A percentile compares a stretch with the other conserved stretches of the same genome.
phyloP scores from a whole-genome alignment of 1,140 invertebrate species.

The Platyura marginata region DNA sequence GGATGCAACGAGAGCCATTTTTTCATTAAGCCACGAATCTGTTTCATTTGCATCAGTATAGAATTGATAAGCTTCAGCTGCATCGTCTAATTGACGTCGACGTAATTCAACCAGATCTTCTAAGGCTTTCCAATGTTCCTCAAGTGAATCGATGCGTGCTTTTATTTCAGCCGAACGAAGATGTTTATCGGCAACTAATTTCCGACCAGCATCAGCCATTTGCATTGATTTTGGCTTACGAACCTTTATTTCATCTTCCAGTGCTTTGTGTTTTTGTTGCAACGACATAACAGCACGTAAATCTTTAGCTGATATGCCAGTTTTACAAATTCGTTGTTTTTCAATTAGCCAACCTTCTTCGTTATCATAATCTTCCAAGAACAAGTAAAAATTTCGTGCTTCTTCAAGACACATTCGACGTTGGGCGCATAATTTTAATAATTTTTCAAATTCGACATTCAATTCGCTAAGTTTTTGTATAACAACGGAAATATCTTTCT shows the following conservation, averaged over 20 bases:
- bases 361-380: constrained; percentile 84
- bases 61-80: constrained; percentile 85
- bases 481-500: constrained; percentile 43
- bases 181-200: constrained; percentile 57
- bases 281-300: constrained; percentile 72
- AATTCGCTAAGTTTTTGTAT: constrained; percentile 48
- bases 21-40: constrained; percentile 93
- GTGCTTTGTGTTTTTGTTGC: constrained; percentile 85
- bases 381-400: constrained; percentile 84
- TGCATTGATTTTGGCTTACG: constrained; percentile 64
- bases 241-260: constrained; percentile 84
- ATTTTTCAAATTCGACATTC: constrained; percentile 29
- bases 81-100: constrained; percentile 78
- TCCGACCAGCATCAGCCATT: constrained; percentile 49
- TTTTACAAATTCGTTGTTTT: constrained; percentile 77
- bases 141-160: constrained; percentile 58
- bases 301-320: constrained; percentile 85
- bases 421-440: constrained; percentile 38
- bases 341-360: constrained; percentile 88
- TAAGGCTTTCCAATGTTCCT: constrained; percentile 70
- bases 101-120: constrained; percentile 66
- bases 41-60: constrained; percentile 95
- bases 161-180: constrained; percentile 58
- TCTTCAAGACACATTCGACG: constrained; percentile 72
- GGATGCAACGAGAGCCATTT: constrained; percentile 71